Conservation (phyloP, 2,888 invertebrate genomes). For the Amblyteles armatorius region DNA sequence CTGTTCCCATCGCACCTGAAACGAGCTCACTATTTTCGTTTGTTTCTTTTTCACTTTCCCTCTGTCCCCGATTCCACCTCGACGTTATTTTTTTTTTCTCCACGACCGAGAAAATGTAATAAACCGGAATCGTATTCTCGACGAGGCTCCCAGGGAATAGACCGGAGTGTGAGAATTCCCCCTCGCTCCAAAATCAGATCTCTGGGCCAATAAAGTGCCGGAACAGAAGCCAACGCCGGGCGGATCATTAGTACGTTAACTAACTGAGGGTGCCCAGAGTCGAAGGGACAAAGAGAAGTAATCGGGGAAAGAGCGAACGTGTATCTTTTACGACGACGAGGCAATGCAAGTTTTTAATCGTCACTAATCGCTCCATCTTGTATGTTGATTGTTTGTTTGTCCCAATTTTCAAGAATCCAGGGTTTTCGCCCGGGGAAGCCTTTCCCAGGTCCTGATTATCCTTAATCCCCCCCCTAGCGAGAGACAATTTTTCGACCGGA, state of each 20-base stretch:
- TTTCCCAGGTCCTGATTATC: no score
- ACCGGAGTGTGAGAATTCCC: constrained; percentile 32
- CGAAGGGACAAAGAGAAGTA: neutral
- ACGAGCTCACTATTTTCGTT: constrained; percentile 27
- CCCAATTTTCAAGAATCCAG: no score
- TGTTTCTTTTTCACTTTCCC: constrained; percentile 11
- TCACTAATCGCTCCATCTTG: no score
- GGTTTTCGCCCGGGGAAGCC: no score
- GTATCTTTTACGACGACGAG: neutral
- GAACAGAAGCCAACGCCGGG: neutral
- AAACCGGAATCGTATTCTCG: constrained; percentile 43
- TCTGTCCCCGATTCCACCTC: neutral
- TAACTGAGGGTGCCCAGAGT: constrained; percentile 1
- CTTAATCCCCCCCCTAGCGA: no score
- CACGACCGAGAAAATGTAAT: constrained; percentile 39
- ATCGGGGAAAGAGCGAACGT: neutral
- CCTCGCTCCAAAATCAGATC: constrained; percentile 16
- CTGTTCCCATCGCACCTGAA: constrained; percentile 25
- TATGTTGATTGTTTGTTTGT: no score
- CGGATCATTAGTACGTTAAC: constrained; percentile 7
- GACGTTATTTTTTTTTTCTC: neutral
- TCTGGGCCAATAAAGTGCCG: constrained; percentile 13
- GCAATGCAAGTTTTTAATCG: no score
- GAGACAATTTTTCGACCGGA: no score
- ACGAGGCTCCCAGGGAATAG: constrained; percentile 16